phyloP scores from a whole-genome alignment of 1,140 invertebrate genomes.

The Bombus soroeensis region DNA sequence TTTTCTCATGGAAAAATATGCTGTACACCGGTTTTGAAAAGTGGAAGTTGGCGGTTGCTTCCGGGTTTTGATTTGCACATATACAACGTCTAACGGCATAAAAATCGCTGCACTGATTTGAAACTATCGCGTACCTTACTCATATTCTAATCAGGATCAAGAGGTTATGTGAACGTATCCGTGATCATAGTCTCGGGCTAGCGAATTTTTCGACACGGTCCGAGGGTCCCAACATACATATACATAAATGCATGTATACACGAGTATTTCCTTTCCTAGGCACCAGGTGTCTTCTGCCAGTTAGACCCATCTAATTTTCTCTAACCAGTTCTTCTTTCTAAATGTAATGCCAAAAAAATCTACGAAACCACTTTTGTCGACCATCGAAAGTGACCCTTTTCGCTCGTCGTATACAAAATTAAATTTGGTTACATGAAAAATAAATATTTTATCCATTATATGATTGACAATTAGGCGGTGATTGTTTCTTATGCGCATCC shows the following conservation, averaged over 20 bases:
- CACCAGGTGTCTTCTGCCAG: conserved; percentile 78
- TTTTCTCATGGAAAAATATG: conserved; percentile 78
- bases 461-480: background rate
- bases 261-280: conserved; percentile 78
- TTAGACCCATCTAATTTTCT: conserved; percentile 71
- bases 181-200: conserved; percentile 71
- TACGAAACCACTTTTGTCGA: conserved; percentile 41
- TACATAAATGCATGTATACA: background rate
- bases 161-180: conserved; percentile 81
- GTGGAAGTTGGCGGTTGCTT: conserved; percentile 68
- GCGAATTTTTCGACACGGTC: conserved; percentile 66
- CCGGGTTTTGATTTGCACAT: conserved; percentile 73
- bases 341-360: conserved; percentile 40
- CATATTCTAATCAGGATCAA: conserved; percentile 83
- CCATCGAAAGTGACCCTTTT: conserved; percentile 25
- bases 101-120: conserved; percentile 60
- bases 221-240: conserved; percentile 13
- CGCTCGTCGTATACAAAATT: background rate
- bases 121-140: conserved; percentile 66
- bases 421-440: background rate
- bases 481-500: background rate
- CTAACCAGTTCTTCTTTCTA: conserved; percentile 72
- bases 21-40: conserved; percentile 63
- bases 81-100: conserved; percentile 43
- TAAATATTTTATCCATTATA: background rate